Evolutionary conservation across 2,797 vertebrate genomes (phyloP).

Genomic region (Oreochromis mossambicus): DNA sequence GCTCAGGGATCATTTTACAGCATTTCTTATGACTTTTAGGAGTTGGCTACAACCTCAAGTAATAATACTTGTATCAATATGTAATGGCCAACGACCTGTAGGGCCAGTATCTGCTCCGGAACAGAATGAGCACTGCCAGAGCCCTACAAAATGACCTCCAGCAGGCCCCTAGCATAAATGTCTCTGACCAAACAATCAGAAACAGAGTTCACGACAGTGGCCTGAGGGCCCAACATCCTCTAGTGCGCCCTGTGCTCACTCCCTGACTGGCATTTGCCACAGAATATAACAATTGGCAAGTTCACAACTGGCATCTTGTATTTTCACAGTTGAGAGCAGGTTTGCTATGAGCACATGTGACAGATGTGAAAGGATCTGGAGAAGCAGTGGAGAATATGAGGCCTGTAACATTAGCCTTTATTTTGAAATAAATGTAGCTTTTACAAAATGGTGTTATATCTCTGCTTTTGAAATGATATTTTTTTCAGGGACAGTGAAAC

Average conservation of each 20-base stretch:
- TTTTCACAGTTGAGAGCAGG: background rate
- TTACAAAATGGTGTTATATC: background rate
- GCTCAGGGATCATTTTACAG: background rate
- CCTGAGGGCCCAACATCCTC: background rate
- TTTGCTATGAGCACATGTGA: background rate
- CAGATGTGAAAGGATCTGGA: background rate
- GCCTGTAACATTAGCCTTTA: background rate
- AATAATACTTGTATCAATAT: background rate
- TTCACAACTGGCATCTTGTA: background rate
- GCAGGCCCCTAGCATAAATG: background rate
- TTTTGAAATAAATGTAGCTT: background rate
- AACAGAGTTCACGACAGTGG: background rate
- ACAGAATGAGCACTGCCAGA: background rate
- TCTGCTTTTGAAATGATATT: background rate
- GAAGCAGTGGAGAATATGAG: background rate
- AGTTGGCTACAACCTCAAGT: background rate
- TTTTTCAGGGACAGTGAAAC: background rate
- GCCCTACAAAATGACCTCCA: background rate
- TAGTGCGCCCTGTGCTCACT: background rate
- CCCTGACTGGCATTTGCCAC: background rate
- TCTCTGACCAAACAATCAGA: background rate
- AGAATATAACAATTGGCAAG: background rate
- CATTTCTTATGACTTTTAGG: background rate
- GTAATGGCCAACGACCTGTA: background rate
- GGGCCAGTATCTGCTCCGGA: background rate